These are phyloP conservation scores for Laupala kohalensis DNA, from an alignment of 1,140 invertebrate species.

Conservation along the genomic window DNA sequence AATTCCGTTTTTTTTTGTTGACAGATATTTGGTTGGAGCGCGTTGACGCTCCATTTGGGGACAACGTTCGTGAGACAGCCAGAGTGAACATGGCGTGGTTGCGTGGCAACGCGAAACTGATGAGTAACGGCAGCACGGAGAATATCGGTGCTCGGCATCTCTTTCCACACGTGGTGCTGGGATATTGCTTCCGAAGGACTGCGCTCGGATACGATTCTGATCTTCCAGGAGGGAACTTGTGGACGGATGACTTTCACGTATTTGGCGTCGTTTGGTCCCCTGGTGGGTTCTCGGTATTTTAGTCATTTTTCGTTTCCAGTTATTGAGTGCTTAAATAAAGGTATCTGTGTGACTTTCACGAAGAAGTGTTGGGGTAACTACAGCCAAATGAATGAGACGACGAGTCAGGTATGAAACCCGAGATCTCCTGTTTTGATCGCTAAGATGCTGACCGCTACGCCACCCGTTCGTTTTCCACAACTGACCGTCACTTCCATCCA, in stretches of 20 bases:
- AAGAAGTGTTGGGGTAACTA: no score
- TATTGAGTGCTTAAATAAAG: no score
- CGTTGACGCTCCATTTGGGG: not conserved
- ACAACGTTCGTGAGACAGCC: not conserved
- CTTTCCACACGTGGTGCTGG: not conserved
- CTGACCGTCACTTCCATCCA: no score
- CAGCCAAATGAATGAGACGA: no score
- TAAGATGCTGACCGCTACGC: no score
- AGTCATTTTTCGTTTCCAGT: no score
- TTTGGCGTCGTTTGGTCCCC: not conserved
- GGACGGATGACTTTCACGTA: not conserved
- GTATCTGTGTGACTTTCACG: no score
- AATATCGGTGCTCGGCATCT: not conserved
- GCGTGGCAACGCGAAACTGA: not conserved
- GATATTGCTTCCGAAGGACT: not conserved
- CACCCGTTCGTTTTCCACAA: no score
- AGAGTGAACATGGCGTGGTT: not conserved
- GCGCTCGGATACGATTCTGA: not conserved
- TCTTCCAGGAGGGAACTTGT: not conserved
- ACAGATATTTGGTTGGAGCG: not conserved
- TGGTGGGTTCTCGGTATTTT: not conserved
- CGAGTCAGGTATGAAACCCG: no score
- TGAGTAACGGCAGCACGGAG: not conserved
- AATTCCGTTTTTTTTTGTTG: no score
- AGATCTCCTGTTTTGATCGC: no score